A percentile compares a stretch with the other conserved stretches of the same genome.
Evolutionary conservation across 2,888 invertebrate species (phyloP).

Genomic region (Orthosia incerta): DNA sequence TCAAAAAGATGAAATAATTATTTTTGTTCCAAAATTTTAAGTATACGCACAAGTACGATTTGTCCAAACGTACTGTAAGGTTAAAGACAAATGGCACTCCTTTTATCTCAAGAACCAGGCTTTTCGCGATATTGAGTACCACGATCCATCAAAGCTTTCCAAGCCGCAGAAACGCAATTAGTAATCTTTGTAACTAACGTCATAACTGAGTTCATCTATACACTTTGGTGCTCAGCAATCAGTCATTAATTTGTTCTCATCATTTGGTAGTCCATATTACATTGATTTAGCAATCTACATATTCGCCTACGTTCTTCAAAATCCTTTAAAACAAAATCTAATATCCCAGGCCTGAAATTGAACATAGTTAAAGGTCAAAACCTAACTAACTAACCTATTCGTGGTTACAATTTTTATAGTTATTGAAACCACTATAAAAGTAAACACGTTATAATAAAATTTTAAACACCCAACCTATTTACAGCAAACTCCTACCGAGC

Average conservation of each 20-base stretch:
- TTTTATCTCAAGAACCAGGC: conserved; percentile 49
- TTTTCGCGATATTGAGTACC: conserved; percentile 50
- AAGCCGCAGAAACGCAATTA: conserved; percentile 17
- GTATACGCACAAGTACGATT: conserved; percentile 18
- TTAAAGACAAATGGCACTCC: conserved; percentile 47
- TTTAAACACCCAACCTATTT: not conserved
- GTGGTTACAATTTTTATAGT: not conserved
- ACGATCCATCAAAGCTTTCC: conserved; percentile 48
- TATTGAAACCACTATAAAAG: not conserved
- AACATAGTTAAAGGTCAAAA: no score
- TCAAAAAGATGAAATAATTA: not conserved
- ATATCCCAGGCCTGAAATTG: no score
- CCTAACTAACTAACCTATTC: no score
- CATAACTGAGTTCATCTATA: conserved; percentile 28
- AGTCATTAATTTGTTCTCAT: not conserved
- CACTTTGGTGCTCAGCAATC: not conserved
- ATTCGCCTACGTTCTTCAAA: no score
- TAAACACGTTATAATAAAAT: not conserved
- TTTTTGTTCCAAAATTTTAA: conserved; percentile 3
- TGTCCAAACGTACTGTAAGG: conserved; percentile 19
- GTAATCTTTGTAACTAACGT: conserved; percentile 33
- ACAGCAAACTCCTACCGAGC: not conserved
- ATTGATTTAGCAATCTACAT: no score
- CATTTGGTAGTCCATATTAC: not conserved
- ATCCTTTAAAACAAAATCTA: no score